Percentiles rank a stretch among this genome's conserved stretches.
Evolutionary conservation across 2,888 invertebrate genomes (phyloP).

Genomic region (Palloptera scutellata): DNA sequence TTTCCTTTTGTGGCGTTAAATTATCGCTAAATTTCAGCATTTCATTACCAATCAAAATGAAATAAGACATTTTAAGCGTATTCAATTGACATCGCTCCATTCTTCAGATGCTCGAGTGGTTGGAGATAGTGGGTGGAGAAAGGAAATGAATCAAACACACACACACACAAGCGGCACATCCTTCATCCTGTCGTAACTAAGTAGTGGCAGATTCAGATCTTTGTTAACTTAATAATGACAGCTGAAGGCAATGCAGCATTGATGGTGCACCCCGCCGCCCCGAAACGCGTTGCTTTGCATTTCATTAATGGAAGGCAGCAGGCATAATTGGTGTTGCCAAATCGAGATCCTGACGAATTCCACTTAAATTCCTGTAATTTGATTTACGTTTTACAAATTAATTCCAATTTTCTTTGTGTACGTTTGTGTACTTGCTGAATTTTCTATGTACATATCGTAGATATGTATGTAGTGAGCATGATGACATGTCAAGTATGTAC

Average conservation of each 20-base stretch:
- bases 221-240: constrained; percentile 27
- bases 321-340: too few species aligned
- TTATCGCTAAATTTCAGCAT: constrained; percentile 24
- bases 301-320: too few species aligned
- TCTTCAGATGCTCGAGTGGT: neutral
- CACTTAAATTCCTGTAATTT: constrained; percentile 31
- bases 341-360: constrained; percentile 21
- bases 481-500: too few species aligned
- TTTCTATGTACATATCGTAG: too few species aligned
- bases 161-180: too few species aligned
- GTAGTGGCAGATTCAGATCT: constrained; percentile 1
- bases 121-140: neutral
- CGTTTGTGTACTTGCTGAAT: too few species aligned
- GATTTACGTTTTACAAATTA: constrained; percentile 31
- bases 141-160: too few species aligned
- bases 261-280: neutral
- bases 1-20: constrained; percentile 20
- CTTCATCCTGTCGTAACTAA: neutral
- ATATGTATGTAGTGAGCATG: too few species aligned
- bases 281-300: too few species aligned
- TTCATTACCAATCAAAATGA: constrained; percentile 31
- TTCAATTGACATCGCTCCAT: neutral
- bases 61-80: constrained; percentile 14
- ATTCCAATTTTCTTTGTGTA: constrained; percentile 16
- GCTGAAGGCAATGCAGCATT: constrained; percentile 10